These are phyloP conservation scores for Phasianus colchicus DNA, from an alignment of 2,113 vertebrate species.

Conservation along the genomic window DNA sequence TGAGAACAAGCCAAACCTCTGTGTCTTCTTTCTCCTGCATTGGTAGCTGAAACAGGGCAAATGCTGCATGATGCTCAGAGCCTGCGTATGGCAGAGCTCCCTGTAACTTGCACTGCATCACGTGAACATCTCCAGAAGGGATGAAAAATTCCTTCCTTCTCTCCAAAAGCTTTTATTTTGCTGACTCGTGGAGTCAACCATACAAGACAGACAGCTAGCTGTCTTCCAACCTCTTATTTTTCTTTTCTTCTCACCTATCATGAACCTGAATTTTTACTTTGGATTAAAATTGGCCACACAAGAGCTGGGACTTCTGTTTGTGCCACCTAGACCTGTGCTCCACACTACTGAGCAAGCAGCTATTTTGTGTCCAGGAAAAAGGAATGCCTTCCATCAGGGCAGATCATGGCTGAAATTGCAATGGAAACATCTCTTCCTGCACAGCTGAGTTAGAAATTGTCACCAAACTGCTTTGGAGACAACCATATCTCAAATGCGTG, in stretches of 20 bases:
- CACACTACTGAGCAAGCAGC: not conserved
- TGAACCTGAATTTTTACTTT: not conserved
- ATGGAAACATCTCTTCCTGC: conserved; percentile 59
- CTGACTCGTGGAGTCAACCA: not conserved
- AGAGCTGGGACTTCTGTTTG: not conserved
- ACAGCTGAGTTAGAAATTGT: conserved; percentile 1
- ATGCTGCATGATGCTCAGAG: not conserved
- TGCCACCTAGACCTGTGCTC: not conserved
- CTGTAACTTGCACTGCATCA: not conserved
- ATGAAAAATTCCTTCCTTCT: not conserved
- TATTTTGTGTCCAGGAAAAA: conserved; percentile 7
- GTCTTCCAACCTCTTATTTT: not conserved
- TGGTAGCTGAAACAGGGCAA: not conserved
- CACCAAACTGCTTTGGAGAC: not conserved
- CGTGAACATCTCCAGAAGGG: not conserved
- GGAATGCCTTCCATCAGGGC: conserved; percentile 13
- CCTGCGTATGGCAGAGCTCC: not conserved
- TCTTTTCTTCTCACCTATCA: not conserved
- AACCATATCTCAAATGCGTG: not conserved
- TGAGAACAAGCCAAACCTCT: not conserved
- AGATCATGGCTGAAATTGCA: conserved; percentile 56
- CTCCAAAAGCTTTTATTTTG: conserved; percentile 17
- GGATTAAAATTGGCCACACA: not conserved
- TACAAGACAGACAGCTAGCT: not conserved
- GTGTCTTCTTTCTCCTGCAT: not conserved